Evolutionary conservation across 2,797 vertebrate species (phyloP).

Genomic region (Alosa sapidissima): DNA sequence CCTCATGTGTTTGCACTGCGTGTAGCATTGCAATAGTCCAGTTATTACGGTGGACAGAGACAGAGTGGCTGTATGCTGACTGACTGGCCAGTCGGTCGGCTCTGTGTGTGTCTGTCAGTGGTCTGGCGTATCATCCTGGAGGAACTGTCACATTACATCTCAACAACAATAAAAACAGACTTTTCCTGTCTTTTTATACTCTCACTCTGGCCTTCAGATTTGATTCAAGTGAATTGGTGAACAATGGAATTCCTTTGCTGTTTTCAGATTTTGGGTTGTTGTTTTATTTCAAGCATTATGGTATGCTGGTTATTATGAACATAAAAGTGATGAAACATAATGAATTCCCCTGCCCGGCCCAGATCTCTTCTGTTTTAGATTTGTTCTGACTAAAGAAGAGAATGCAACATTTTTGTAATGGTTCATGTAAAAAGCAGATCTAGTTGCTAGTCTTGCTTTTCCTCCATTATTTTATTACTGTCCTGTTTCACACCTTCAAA

Average conservation of each 20-base stretch:
- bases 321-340: too few species aligned
- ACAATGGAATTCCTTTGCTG: neutral
- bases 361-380: too few species aligned
- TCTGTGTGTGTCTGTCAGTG: neutral
- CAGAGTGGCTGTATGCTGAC: neutral
- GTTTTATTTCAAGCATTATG: too few species aligned
- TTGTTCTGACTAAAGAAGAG: too few species aligned
- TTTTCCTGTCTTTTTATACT: slow-evolving; percentile 62
- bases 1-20: neutral
- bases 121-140: slow-evolving; percentile 34
- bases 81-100: neutral
- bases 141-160: slow-evolving; percentile 53
- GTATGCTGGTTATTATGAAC: too few species aligned
- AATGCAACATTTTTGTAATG: too few species aligned
- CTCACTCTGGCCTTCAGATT: slow-evolving; percentile 43
- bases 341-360: too few species aligned
- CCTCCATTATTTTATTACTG: too few species aligned
- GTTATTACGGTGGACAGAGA: neutral
- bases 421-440: neutral
- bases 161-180: slow-evolving; percentile 64
- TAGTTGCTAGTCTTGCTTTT: neutral
- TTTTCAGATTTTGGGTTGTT: too few species aligned
- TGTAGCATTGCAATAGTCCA: neutral
- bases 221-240: slow-evolving; percentile 17
- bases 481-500: too few species aligned